Conservation (phyloP, 2,888 invertebrate genomes). For the Apomyelois bistriatella region DNA sequence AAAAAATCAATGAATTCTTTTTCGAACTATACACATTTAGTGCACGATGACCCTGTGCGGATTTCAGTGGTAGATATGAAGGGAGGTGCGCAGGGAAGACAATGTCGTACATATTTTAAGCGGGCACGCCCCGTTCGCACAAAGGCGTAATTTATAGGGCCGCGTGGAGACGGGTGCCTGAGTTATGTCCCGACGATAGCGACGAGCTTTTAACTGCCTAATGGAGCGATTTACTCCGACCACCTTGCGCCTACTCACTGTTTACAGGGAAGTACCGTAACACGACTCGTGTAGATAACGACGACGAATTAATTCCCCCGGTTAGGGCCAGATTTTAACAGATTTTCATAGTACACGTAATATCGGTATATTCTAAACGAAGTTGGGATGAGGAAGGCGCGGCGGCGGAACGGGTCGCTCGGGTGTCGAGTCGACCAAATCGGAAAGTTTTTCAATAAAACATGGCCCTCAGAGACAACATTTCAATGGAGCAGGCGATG, state of each 20-base stretch:
- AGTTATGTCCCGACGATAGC: conserved; percentile 77
- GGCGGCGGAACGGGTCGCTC: conserved; percentile 13
- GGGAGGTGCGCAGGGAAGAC: conserved; percentile 67
- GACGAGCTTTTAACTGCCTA: conserved; percentile 80
- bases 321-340: conserved; percentile 26
- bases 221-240: conserved; percentile 77
- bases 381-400: neutral
- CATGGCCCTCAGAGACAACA: conserved; percentile 70
- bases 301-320: conserved; percentile 38
- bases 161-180: conserved; percentile 75
- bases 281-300: conserved; percentile 42
- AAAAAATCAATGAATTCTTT: neutral
- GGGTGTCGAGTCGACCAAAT: conserved; percentile 41
- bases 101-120: conserved; percentile 78
- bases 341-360: conserved; percentile 7
- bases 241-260: conserved; percentile 67
- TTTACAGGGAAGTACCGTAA: conserved; percentile 53
- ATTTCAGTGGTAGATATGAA: conserved; percentile 64
- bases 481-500: conserved; percentile 68
- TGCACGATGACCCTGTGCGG: conserved; percentile 59
- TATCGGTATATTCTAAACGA: neutral
- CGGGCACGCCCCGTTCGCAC: conserved; percentile 75
- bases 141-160: conserved; percentile 78
- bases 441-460: conserved; percentile 76
- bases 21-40: conserved; percentile 59